A percentile compares a stretch with the other conserved stretches of the same genome.
phyloP scores from a whole-genome alignment of 2,113 vertebrate genomes.

The Corythaeola cristata region DNA sequence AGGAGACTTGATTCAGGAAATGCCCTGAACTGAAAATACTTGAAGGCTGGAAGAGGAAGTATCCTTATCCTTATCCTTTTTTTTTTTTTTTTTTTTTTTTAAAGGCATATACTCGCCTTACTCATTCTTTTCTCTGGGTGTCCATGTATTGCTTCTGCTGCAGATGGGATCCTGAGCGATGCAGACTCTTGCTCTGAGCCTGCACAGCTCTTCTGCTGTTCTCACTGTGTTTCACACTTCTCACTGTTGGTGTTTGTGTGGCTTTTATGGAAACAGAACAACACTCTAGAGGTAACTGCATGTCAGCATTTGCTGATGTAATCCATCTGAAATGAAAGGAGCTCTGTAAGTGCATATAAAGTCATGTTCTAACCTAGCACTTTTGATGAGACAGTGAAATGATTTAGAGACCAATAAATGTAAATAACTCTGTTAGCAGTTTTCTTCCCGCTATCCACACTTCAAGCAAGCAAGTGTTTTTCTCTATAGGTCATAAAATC shows the following conservation, averaged over 20 bases:
- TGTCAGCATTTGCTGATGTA: constrained; percentile 11
- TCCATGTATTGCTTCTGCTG: background rate
- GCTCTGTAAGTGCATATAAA: background rate
- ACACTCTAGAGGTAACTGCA: background rate
- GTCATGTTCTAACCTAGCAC: background rate
- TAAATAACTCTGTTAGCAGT: background rate
- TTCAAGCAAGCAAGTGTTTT: background rate
- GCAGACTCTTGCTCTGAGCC: background rate
- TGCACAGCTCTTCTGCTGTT: background rate
- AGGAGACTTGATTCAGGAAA: background rate
- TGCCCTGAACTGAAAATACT: background rate
- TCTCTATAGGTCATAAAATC: background rate
- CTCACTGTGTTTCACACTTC: background rate
- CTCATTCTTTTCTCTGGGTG: background rate
- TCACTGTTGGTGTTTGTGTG: background rate
- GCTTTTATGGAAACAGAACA: background rate
- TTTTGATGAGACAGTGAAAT: background rate
- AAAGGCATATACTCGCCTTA: background rate
- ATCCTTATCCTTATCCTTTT: too few relatives aligned
- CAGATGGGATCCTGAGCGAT: background rate
- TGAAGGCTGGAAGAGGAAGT: background rate
- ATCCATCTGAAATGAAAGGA: constrained; percentile 25
- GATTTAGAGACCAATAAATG: background rate
- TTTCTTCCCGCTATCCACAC: background rate
- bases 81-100: background rate